Conservation (phyloP, 2,113 vertebrate species). For the Mellivora capensis region DNA sequence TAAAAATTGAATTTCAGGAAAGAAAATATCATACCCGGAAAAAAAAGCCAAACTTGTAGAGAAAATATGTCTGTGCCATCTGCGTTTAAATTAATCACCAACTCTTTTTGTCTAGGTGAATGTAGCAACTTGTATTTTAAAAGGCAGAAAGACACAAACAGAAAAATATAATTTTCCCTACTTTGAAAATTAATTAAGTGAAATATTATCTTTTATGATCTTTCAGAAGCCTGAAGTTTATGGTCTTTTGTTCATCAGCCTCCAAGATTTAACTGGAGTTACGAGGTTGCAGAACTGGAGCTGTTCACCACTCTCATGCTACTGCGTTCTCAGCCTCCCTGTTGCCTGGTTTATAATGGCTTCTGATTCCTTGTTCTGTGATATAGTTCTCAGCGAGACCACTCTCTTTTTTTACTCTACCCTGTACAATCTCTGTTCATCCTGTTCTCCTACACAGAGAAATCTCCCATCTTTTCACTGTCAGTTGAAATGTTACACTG, state of each 20-base stretch:
- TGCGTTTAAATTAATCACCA: slow-evolving; percentile 39
- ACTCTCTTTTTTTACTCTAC: neutral
- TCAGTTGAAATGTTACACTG: neutral
- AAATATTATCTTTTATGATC: neutral
- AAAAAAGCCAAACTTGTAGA: slow-evolving; percentile 18
- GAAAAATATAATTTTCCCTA: neutral
- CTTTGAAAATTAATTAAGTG: neutral
- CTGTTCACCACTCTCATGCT: neutral
- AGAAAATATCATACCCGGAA: slow-evolving; percentile 54
- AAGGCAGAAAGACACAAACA: neutral
- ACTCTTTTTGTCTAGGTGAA: slow-evolving; percentile 47
- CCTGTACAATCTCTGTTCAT: neutral
- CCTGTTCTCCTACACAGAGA: neutral
- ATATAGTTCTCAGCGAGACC: neutral
- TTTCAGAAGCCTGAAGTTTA: neutral
- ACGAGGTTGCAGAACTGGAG: neutral
- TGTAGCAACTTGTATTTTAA: neutral
- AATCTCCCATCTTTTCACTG: neutral
- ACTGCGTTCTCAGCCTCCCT: neutral
- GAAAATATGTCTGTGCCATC: slow-evolving; percentile 11
- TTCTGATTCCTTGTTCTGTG: neutral
- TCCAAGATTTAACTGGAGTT: neutral
- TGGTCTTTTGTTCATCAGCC: neutral
- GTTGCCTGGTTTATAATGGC: neutral
- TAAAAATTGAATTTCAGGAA: slow-evolving; percentile 32